Evolutionary conservation across 1,140 invertebrate species (phyloP).

Genomic region (Cotesia chilonis): DNA sequence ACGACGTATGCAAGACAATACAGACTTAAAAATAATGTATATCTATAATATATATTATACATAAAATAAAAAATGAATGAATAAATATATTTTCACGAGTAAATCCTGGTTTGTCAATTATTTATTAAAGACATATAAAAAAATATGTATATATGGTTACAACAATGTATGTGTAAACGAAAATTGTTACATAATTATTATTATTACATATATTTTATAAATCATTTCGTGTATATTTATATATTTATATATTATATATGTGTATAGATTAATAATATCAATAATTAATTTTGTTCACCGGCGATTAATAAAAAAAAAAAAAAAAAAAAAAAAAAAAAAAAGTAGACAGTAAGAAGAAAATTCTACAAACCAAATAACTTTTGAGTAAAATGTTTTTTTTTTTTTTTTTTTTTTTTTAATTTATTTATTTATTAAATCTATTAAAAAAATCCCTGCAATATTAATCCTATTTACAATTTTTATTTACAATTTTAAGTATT

Average conservation of each 20-base stretch:
- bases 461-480: conserved; percentile 14
- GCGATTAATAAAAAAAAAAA: background rate
- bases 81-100: conserved; percentile 34
- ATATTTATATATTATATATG: conserved; percentile 1
- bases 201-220: conserved; percentile 10
- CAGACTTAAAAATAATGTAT: conserved; percentile 23
- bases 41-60: conserved; percentile 35
- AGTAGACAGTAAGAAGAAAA: too few relatives aligned
- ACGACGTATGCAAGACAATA: conserved; percentile 10
- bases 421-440: too few relatives aligned
- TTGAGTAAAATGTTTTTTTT: conserved; percentile 5
- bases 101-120: conserved; percentile 43
- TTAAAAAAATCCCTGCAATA: too few relatives aligned
- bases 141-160: conserved; percentile 64
- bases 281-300: background rate
- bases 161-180: conserved; percentile 56
- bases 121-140: conserved; percentile 64
- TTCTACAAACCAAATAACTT: background rate
- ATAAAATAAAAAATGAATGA: conserved; percentile 41
- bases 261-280: conserved; percentile 2
- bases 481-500: conserved; percentile 19
- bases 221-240: too few relatives aligned
- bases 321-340: too few relatives aligned
- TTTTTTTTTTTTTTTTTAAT: background rate
- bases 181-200: conserved; percentile 41